These are phyloP conservation scores for Cephalotes varians DNA, from an alignment of 2,888 invertebrate genomes.

Conservation along the genomic window DNA sequence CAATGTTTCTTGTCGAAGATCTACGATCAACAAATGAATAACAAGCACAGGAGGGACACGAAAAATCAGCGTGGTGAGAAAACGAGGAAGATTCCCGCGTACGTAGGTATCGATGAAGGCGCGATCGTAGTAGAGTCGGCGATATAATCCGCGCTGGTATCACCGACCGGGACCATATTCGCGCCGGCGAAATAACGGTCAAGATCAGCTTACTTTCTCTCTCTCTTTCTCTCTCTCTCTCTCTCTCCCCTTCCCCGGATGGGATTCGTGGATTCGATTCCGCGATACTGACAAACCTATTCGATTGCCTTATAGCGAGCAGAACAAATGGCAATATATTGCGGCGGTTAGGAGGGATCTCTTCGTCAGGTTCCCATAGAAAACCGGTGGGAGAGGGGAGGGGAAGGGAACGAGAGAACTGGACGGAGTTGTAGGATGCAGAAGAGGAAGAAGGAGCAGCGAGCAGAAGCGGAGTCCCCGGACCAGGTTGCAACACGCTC, in stretches of 20 bases:
- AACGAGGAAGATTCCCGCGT: constrained; percentile 65
- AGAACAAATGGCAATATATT: constrained; percentile 85
- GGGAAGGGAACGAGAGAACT: constrained; percentile 15
- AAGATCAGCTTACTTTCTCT: constrained; percentile 67
- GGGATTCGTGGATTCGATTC: constrained; percentile 79
- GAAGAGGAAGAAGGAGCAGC: constrained; percentile 42
- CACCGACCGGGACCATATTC: constrained; percentile 68
- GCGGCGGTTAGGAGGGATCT: constrained; percentile 72
- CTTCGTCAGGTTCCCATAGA: constrained; percentile 73
- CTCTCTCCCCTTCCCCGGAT: constrained; percentile 52
- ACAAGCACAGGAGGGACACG: constrained; percentile 64
- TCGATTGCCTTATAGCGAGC: constrained; percentile 79
- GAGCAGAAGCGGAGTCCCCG: constrained; percentile 44
- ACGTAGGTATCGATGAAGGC: constrained; percentile 67
- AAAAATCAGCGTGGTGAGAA: constrained; percentile 21
- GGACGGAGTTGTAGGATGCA: constrained; percentile 7
- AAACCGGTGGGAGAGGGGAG: constrained; percentile 42
- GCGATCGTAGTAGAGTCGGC: constrained; percentile 59
- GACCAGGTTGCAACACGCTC: constrained; percentile 71
- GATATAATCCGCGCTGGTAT: constrained; percentile 60
- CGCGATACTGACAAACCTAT: constrained; percentile 84
- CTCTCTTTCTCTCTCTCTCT: too few species aligned
- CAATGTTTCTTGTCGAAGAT: constrained; percentile 56
- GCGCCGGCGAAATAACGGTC: constrained; percentile 74
- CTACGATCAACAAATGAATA: constrained; percentile 74